Evolutionary conservation across 2,113 vertebrate genomes (phyloP).

Genomic region (Colistium nudipinnis): DNA sequence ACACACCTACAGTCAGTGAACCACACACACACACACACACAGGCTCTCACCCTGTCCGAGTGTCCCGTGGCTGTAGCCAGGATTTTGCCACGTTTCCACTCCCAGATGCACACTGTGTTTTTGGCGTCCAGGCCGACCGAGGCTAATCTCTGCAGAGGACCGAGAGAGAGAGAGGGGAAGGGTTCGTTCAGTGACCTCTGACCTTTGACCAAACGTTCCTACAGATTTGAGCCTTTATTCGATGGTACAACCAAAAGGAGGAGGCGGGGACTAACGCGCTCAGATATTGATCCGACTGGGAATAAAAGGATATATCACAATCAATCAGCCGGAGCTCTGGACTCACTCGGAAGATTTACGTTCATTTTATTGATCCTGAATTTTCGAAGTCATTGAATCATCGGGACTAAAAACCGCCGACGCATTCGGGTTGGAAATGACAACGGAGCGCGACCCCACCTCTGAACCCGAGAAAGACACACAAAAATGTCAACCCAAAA

Average conservation of each 20-base stretch:
- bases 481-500: too few species aligned
- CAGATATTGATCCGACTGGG: too few species aligned
- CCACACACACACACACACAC: slow-evolving; percentile 4
- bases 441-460: too few species aligned
- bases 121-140: slow-evolving; percentile 97
- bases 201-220: too few species aligned
- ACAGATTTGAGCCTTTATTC: too few species aligned
- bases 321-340: background rate
- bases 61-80: slow-evolving; percentile 94
- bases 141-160: slow-evolving; percentile 84
- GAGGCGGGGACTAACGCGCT: too few species aligned
- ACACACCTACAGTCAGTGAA: background rate
- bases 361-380: slow-evolving; percentile 52
- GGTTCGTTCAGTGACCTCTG: too few species aligned
- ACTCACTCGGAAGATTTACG: slow-evolving; percentile 54
- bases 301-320: background rate
- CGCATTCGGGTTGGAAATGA: background rate
- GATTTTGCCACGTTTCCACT: slow-evolving; percentile 94
- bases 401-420: slow-evolving; percentile 17
- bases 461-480: too few species aligned
- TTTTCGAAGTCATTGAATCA: slow-evolving; percentile 18
- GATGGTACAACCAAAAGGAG: too few species aligned
- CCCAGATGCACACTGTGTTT: slow-evolving; percentile 96
- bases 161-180: slow-evolving; percentile 10
- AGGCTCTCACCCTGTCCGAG: slow-evolving; percentile 78